Evolutionary conservation across 2,888 invertebrate species (phyloP), one percentile per base, ranked within the genome.

Genomic region (Strigamia crassipes): DNA sequence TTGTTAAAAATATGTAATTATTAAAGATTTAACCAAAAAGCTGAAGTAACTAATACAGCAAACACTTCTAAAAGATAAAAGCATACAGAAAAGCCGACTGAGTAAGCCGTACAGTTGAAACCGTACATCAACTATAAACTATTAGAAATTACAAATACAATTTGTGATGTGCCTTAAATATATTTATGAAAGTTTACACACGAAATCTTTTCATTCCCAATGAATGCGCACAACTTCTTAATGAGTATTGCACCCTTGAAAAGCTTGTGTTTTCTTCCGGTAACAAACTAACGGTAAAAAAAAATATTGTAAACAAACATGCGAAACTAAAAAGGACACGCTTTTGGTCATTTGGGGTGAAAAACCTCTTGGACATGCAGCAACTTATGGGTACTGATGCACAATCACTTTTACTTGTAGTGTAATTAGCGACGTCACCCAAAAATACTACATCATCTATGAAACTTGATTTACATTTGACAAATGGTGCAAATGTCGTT

Each of bases 321-420:
- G 73, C 73, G 73, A 73, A 31, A 73, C 73, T 73, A 73, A 73
- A 73, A 73, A n/a, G 31, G 73, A 73, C 73, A 73, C 73, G 73
- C 27, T 73, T 13, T 5, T 73, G 73, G 31, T 73, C 73, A 73
- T 73, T 31, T 27, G 73, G n/a, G 73, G 73, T 73, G 73, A 73
- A 73, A 73, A 27, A 73, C 73, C 73, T 73, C 31, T 13, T n/a
- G 73, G 73, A 73, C 73, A 73, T 18, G n/a, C 27, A 23, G 31
- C 73, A 31, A 73, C 73, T 27, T 73, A 15, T 73, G 73, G n/a
- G 31, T n/a, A 56, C 27, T 73, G 73, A 73, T 73, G 73, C 73
- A 73, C 73, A 31, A 27, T 73, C 31, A 73, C 31, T 73, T 73
- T 73, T 31, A 73, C 56, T 56, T 56, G 21, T 73, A 3, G 23